These are phyloP conservation scores for Condylura cristata DNA, from an alignment of 2,113 vertebrate species.

Conservation along the genomic window DNA sequence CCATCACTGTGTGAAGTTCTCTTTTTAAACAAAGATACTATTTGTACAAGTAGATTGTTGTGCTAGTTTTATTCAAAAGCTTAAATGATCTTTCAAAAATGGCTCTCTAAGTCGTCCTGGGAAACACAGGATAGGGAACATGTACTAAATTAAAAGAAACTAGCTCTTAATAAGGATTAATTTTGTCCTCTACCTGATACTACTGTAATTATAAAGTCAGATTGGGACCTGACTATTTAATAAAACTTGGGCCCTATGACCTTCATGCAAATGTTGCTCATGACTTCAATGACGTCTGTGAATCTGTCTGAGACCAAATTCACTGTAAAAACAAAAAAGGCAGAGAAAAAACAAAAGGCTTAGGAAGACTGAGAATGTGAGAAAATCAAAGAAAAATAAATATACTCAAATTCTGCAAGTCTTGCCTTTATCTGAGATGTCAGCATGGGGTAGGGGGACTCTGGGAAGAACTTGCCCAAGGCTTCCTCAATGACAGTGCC, in stretches of 20 bases:
- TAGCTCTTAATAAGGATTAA: conserved; percentile 24
- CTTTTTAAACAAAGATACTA: conserved; percentile 40
- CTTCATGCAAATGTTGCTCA: not conserved
- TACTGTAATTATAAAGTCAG: not conserved
- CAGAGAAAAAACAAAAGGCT: not conserved
- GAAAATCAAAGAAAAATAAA: not conserved
- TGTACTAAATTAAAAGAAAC: conserved; percentile 64
- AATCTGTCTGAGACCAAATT: not conserved
- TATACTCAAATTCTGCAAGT: not conserved
- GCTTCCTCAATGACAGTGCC: not conserved
- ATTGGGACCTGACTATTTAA: not conserved
- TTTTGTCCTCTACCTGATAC: conserved; percentile 22
- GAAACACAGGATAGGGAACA: conserved; percentile 36
- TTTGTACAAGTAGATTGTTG: not conserved
- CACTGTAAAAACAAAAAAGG: not conserved
- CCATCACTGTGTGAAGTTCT: not conserved
- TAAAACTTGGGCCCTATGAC: not conserved
- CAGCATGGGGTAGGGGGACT: not conserved
- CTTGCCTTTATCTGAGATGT: not conserved
- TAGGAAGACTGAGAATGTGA: not conserved
- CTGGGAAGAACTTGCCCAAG: not conserved
- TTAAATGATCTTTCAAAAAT: conserved; percentile 53
- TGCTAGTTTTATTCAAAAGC: conserved; percentile 42
- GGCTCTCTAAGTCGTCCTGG: not conserved
- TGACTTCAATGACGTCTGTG: not conserved